phyloP scores from a whole-genome alignment of 2,113 vertebrate species.

The Tauraco erythrolophus region DNA sequence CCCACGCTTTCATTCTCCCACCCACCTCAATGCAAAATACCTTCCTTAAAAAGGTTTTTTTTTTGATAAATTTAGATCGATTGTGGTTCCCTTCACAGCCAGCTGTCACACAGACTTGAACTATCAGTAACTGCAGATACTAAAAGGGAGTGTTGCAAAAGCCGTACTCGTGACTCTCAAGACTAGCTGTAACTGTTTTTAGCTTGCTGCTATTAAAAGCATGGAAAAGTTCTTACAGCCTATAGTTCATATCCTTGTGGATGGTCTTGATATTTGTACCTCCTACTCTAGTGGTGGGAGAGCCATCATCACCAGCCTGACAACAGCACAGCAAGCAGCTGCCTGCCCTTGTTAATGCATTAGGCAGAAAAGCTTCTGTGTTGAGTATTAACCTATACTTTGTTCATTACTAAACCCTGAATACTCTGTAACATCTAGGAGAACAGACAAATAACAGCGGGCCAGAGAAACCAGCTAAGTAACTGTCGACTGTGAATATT shows the following conservation, averaged over 20 bases:
- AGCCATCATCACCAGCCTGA: background rate
- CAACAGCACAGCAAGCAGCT: background rate
- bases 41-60: background rate
- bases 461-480: background rate
- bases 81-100: background rate
- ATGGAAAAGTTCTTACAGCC: background rate
- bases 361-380: background rate
- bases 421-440: background rate
- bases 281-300: background rate
- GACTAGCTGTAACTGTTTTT: background rate
- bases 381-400: accelerated
- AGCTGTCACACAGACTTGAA: background rate
- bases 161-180: background rate
- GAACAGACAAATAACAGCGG: background rate
- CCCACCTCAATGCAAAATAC: background rate
- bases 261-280: background rate
- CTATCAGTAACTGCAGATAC: background rate
- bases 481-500: background rate
- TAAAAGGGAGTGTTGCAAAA: background rate
- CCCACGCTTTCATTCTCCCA: background rate
- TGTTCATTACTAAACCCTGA: background rate
- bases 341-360: background rate
- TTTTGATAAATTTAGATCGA: background rate
- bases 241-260: background rate
- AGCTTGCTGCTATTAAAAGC: background rate